phyloP scores from a whole-genome alignment of 2,888 invertebrate genomes.

The Dolichopus griseipennis region DNA sequence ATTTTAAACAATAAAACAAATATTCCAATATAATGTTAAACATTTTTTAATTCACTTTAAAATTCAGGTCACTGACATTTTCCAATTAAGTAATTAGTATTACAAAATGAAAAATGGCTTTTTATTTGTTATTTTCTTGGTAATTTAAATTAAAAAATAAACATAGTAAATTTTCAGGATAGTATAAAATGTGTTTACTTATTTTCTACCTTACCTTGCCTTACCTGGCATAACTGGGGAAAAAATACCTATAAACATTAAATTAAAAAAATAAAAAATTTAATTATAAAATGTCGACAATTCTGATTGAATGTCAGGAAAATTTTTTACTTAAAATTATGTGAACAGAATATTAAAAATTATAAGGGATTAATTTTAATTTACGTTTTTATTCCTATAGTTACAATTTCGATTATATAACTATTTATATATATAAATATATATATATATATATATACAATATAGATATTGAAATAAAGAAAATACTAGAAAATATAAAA shows the following conservation, averaged over 20 bases:
- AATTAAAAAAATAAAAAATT: background rate
- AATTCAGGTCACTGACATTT: slow-evolving; percentile 1
- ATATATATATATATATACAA: no score
- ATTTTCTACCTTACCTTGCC: background rate
- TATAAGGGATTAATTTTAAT: background rate
- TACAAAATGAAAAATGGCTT: background rate
- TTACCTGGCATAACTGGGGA: background rate
- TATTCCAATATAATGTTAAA: no score
- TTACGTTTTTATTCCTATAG: background rate
- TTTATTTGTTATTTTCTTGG: background rate
- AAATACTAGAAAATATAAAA: no score
- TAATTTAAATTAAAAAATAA: no score
- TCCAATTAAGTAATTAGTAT: no score
- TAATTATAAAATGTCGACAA: background rate
- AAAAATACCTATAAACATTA: background rate
- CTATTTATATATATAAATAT: no score
- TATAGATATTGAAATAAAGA: no score
- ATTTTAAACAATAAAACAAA: no score
- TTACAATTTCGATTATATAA: no score
- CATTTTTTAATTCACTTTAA: background rate
- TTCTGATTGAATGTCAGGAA: slow-evolving; percentile 3
- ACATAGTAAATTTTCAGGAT: no score
- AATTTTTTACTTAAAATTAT: background rate
- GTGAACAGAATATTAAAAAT: background rate
- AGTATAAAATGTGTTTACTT: background rate